Evolutionary conservation across 2,797 vertebrate genomes (phyloP), one percentile per base, ranked within the genome.

Genomic region (Nasua narica): DNA sequence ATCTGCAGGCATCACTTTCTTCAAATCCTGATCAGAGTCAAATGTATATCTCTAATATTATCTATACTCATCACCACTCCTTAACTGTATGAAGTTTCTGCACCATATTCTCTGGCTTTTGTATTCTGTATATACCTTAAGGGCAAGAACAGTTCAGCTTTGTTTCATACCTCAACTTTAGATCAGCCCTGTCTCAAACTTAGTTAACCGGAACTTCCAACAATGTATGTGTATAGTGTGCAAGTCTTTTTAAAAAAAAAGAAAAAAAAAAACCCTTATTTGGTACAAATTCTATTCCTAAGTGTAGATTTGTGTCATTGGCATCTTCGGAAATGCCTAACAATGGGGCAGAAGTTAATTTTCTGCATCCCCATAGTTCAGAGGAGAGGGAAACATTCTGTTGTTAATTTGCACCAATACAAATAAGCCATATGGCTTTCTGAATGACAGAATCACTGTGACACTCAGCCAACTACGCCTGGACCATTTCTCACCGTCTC

Each of bases 381-480:
- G 46, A 94, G 62, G 67, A 92, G 60, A 94, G 16, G 12, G 52
- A 95, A 88, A 82, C 81, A 82, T 91, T 74, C 81, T 90, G 90
- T 85, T 97, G 40, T 82, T 89, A 97, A 96, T 94, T 86, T 96
- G 56, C 94, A 88, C 58, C 19, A 83, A 78, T 40, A 89, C 79
- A 88, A 94, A 94, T 96, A 93, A 97, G 79, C 91, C 70, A 56
- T 89, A 72, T 90, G 88, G 86, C 76, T 94, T 95, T 96, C 94
- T 89, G 78, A 96, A 76, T 65, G 76, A 93, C 95, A 89, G 81
- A 87, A 86, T 94, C 82, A 72, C 88, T 76, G 37, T 72, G 82
- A 92, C 69, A 72, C 72, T 50, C 94, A 88, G 62, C 72, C 83
- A 93, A 25, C 58, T 70, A 85, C 0, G 12, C 37, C 87, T 76